phyloP scores from a whole-genome alignment of 2,888 invertebrate genomes.

The Lithosia quadra region DNA sequence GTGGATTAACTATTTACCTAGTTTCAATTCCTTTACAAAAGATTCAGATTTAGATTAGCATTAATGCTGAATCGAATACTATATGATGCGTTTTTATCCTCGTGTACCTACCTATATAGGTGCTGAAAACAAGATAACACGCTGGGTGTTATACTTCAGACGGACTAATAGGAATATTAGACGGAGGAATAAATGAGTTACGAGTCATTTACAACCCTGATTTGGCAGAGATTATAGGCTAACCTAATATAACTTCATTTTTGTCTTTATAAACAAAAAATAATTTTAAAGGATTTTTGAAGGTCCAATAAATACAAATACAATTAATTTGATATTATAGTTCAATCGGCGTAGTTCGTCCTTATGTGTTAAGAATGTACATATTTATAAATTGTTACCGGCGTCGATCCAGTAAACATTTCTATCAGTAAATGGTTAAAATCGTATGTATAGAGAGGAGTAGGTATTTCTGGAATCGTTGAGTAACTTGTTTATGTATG shows the following conservation, averaged over 20 bases:
- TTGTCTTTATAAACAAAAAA: background rate
- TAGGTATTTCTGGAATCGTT: conserved; percentile 37
- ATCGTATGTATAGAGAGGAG: conserved; percentile 16
- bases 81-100: no score
- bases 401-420: conserved; percentile 33
- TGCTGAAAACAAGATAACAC: no score
- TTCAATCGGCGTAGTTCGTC: background rate
- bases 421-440: conserved; percentile 15
- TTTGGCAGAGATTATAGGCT: background rate
- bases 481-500: conserved; percentile 36
- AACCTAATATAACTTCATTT: background rate
- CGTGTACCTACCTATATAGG: no score
- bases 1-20: no score
- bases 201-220: background rate
- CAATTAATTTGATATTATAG: no score
- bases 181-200: no score
- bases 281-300: background rate
- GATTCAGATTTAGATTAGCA: no score
- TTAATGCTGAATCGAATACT: no score
- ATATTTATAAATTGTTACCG: conserved; percentile 24
- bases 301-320: no score
- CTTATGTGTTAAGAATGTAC: conserved; percentile 25
- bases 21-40: no score
- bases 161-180: no score
- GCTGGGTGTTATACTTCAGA: no score